Conservation (phyloP, 2,888 invertebrate genomes). For the Sepioteuthis lessoniana region DNA sequence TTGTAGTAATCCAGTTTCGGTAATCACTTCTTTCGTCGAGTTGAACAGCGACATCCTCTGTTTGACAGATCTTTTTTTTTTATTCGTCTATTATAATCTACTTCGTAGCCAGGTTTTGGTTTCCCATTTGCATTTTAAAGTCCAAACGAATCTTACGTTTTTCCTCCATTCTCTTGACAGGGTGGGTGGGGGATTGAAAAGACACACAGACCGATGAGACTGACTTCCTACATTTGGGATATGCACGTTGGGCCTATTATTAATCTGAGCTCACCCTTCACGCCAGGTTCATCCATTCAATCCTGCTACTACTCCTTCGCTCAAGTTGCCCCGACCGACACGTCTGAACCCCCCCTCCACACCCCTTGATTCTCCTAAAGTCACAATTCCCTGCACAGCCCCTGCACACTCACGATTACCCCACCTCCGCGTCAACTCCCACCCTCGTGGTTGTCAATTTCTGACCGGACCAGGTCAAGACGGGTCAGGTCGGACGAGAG, state of each 20-base stretch:
- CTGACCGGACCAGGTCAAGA: slow-evolving; percentile 9
- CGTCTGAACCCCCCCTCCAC: background rate
- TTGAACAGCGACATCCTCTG: no score
- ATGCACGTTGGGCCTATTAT: background rate
- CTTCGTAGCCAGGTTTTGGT: background rate
- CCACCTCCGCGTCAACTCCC: background rate
- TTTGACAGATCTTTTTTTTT: no score
- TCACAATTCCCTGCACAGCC: background rate
- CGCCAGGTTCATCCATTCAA: background rate
- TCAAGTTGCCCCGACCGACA: background rate
- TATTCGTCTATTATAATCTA: no score
- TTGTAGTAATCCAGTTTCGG: no score
- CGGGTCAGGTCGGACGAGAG: background rate
- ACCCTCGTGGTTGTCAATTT: background rate
- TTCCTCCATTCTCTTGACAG: background rate
- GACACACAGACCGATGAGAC: background rate
- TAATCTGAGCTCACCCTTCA: background rate
- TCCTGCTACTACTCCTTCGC: background rate
- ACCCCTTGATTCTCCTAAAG: background rate
- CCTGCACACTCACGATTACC: background rate
- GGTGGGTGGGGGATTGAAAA: background rate
- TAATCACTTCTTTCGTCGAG: no score
- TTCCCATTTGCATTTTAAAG: background rate
- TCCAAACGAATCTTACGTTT: background rate
- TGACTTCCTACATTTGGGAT: background rate